Evolutionary conservation across 2,888 invertebrate genomes (phyloP).

Genomic region (Philereme transversata): DNA sequence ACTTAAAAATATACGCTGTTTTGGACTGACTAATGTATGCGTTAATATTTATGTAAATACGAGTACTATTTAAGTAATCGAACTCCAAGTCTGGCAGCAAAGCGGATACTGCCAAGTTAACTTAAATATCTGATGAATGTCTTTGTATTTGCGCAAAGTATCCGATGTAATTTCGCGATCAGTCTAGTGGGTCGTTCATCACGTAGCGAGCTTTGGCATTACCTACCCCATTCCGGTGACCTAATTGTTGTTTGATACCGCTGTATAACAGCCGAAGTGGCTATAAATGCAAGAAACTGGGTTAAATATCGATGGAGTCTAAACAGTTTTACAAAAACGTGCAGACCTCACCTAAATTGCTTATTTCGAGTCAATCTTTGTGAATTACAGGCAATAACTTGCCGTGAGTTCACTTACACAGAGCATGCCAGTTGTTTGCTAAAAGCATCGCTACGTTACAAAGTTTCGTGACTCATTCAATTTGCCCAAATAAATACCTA

Average conservation of each 20-base stretch:
- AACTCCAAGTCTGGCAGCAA: constrained; percentile 36
- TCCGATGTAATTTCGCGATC: constrained; percentile 50
- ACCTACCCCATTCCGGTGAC: constrained; percentile 73
- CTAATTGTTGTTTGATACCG: constrained; percentile 76
- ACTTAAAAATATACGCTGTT: constrained; percentile 21
- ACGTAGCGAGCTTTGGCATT: constrained; percentile 59
- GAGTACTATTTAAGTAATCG: constrained; percentile 31
- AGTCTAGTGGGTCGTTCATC: constrained; percentile 56
- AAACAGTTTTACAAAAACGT: constrained; percentile 58
- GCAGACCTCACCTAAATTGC: constrained; percentile 51
- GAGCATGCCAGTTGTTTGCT: constrained; percentile 27
- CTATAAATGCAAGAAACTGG: constrained; percentile 78
- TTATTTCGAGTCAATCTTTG: constrained; percentile 49
- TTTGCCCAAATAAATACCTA: constrained; percentile 33
- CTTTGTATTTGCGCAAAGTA: constrained; percentile 35
- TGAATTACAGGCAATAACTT: constrained; percentile 28
- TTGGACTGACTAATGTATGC: constrained; percentile 22
- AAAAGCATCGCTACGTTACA: constrained; percentile 29
- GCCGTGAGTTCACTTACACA: constrained; percentile 20
- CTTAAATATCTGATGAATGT: constrained; percentile 36
- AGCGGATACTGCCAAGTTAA: constrained; percentile 41
- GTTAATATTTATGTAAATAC: constrained; percentile 27
- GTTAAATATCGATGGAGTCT: constrained; percentile 78
- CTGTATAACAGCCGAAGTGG: constrained; percentile 67
- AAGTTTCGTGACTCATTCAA: constrained; percentile 37